Evolutionary conservation across 1,140 invertebrate species (phyloP).

Genomic region (Calliphora vicina): DNA sequence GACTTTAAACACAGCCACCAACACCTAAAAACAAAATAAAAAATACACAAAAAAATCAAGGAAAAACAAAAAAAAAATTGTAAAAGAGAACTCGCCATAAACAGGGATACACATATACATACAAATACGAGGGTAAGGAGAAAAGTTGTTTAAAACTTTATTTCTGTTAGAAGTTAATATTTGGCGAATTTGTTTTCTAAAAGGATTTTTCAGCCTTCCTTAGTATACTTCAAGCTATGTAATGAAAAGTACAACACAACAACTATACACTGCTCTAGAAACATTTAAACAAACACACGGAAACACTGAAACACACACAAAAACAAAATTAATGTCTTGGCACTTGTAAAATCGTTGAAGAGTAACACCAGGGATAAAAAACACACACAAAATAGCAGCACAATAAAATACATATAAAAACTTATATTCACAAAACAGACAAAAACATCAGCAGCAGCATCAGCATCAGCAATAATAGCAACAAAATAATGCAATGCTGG

Average conservation of each 20-base stretch:
- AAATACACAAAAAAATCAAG: background rate
- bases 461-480: background rate
- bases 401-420: background rate
- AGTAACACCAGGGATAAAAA: background rate
- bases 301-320: background rate
- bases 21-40: background rate
- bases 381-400: no score
- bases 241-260: no score
- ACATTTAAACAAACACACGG: no score
- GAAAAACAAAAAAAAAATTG: background rate
- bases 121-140: no score
- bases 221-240: no score
- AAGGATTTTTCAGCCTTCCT: no score
- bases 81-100: background rate
- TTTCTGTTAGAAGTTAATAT: no score
- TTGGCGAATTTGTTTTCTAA: no score
- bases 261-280: no score
- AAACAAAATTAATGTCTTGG: conserved; percentile 54
- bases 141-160: no score
- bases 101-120: background rate
- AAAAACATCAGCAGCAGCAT: background rate
- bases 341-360: conserved; percentile 50
- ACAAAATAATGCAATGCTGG: background rate
- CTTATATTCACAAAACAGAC: background rate
- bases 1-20: background rate